Conservation (phyloP, 2,797 vertebrate species). For the Ptychadena robeensis region DNA sequence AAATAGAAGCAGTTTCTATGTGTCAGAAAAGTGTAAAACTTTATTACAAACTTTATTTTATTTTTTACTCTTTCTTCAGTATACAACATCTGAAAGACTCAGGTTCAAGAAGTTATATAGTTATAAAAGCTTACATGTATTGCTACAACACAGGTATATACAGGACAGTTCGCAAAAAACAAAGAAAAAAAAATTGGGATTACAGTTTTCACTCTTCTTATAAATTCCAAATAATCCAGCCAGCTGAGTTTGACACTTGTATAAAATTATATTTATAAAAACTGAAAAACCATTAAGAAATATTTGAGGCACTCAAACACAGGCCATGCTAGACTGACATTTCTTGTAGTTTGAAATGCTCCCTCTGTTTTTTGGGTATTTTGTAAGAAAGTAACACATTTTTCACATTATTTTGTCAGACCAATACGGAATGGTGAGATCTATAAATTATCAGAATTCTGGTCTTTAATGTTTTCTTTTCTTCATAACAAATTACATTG, state of each 20-base stretch:
- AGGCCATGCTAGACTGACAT: constrained; percentile 72
- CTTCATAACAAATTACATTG: neutral
- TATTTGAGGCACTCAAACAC: constrained; percentile 86
- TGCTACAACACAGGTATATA: constrained; percentile 94
- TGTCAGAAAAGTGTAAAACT: constrained; percentile 67
- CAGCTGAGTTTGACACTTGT: constrained; percentile 76
- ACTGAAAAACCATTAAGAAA: constrained; percentile 41
- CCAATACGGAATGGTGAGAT: constrained; percentile 22
- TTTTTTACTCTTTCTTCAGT: constrained; percentile 64
- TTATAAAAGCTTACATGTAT: constrained; percentile 95
- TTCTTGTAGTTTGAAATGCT: constrained; percentile 70
- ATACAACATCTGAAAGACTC: constrained; percentile 88
- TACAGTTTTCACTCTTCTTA: constrained; percentile 62
- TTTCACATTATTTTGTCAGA: constrained; percentile 16
- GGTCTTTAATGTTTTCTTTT: neutral
- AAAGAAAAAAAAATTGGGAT: constrained; percentile 69
- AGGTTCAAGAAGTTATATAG: constrained; percentile 76
- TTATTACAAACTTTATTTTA: constrained; percentile 67
- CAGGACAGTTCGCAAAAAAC: constrained; percentile 85
- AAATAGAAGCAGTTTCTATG: constrained; percentile 10
- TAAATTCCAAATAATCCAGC: constrained; percentile 78
- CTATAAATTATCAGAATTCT: constrained; percentile 25
- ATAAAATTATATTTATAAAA: constrained; percentile 75
- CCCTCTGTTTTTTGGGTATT: constrained; percentile 22
- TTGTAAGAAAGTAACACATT: constrained; percentile 67